phyloP scores from a whole-genome alignment of 1,140 invertebrate genomes.

The Amyelois transitella region DNA sequence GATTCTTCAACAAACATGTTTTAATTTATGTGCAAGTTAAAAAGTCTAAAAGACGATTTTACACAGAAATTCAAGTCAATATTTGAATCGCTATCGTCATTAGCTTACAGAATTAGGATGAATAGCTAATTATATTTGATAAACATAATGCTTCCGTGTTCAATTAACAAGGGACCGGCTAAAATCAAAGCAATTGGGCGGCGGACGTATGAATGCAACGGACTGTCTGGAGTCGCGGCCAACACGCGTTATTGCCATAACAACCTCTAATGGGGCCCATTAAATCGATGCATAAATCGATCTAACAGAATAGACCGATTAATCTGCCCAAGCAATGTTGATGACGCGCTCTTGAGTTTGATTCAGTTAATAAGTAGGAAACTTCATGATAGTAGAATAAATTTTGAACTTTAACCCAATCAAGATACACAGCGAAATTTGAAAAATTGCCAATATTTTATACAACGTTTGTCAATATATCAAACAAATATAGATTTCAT shows the following conservation, averaged over 20 bases:
- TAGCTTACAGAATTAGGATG: background rate
- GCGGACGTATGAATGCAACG: constrained; percentile 24
- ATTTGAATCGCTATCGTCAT: background rate
- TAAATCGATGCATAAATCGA: constrained; percentile 40
- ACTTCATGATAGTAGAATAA: background rate
- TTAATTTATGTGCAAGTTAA: no score
- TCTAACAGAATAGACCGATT: constrained; percentile 34
- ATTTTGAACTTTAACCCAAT: no score
- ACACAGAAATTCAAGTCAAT: no score
- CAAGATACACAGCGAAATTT: no score
- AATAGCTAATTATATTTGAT: constrained; percentile 5
- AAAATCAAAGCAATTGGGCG: constrained; percentile 13
- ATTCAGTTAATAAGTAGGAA: background rate
- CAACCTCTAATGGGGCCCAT: constrained; percentile 30
- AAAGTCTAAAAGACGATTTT: no score
- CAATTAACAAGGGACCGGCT: constrained; percentile 7
- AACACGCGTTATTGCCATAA: constrained; percentile 32
- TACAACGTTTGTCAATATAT: no score
- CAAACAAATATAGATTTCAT: no score
- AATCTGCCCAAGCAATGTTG: constrained; percentile 21
- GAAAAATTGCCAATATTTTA: no score
- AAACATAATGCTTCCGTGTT: constrained; percentile 4
- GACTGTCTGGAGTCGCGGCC: constrained; percentile 8
- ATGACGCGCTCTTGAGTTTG: constrained; percentile 1
- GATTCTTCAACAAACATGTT: no score